Base-by-base conservation (phyloP, 2,113 vertebrate species). In the Hiodon alosoides region DNA sequence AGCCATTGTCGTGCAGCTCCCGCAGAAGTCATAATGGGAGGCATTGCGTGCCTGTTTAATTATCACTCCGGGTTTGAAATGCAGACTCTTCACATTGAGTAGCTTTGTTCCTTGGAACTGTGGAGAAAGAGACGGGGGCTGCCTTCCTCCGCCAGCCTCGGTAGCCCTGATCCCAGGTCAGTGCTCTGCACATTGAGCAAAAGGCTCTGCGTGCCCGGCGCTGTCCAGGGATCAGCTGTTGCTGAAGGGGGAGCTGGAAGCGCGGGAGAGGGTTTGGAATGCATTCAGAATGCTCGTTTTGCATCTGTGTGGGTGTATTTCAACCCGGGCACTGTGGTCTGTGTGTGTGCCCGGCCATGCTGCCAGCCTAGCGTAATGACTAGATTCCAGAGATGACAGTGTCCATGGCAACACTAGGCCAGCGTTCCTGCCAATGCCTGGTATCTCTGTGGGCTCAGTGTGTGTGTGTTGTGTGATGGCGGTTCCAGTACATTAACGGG, bases 401-500 rank as follows among this genome's bases (percentile, higher is more conserved):
- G 68, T 10, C 51, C 16, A 70, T 70, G 53, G 68, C 14, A 57
- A 55, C 52, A 14, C 5, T 9, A 8, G 51, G 51, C 51, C n/a
- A 8, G 4, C 3, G n/a, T 55, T 55, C 14, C 52, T 31, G 51
- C 52, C 68, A 2, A 7, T 70, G 16, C 16, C 16, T 55, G 48
- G 17, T 14, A 54, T 13, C 8, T 14, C 31, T 31, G 31, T 31
- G 31, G 31, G 31, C 31, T 31, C 31, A 31, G 31, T 31, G 31
- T 31, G 31, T 31, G 31, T 5, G 55, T 48, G 67, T 10, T 16
- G 48, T 48, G 67, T 54, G 7, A 7, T n/a, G 10, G 54, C 3
- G 69, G 55, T 77, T 81, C 76, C 80, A 98, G 96, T 98, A 96
- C 79, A 98, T 98, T 78, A 98, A 98, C 0, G 94, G 95, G 10